These are phyloP conservation scores for Prolemur simus DNA, from an alignment of 2,113 vertebrate genomes.

Conservation along the genomic window DNA sequence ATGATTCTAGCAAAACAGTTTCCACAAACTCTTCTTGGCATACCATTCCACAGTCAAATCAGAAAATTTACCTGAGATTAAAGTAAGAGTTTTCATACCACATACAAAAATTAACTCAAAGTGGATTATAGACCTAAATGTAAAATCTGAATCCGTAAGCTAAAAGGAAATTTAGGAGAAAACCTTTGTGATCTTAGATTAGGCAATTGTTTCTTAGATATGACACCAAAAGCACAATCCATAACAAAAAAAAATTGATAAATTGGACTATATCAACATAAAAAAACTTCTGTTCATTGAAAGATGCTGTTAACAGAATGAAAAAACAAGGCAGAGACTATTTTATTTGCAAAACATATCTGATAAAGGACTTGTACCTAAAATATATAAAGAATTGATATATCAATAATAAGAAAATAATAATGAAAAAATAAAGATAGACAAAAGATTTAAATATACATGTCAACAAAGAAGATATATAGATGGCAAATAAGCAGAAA, in stretches of 20 bases:
- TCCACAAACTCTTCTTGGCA: background rate
- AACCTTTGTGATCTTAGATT: background rate
- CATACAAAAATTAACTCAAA: conserved; percentile 24
- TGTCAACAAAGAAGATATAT: background rate
- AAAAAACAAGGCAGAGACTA: background rate
- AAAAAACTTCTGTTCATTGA: background rate
- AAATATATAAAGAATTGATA: background rate
- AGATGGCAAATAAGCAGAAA: background rate
- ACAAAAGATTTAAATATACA: background rate
- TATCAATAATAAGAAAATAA: background rate
- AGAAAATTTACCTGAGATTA: background rate
- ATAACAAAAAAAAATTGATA: background rate
- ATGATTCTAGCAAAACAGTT: background rate
- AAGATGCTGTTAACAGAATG: background rate
- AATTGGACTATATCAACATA: background rate
- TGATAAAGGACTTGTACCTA: background rate
- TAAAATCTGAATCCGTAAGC: background rate
- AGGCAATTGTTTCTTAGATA: background rate
- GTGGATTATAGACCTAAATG: background rate
- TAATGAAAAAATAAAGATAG: background rate
- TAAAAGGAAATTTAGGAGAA: background rate
- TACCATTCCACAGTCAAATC: background rate
- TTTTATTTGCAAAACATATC: background rate
- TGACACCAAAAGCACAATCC: background rate
- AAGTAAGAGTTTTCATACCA: background rate